Base-by-base conservation (phyloP, 2,888 invertebrate species). In the Synanthedon andrenaeformis region DNA sequence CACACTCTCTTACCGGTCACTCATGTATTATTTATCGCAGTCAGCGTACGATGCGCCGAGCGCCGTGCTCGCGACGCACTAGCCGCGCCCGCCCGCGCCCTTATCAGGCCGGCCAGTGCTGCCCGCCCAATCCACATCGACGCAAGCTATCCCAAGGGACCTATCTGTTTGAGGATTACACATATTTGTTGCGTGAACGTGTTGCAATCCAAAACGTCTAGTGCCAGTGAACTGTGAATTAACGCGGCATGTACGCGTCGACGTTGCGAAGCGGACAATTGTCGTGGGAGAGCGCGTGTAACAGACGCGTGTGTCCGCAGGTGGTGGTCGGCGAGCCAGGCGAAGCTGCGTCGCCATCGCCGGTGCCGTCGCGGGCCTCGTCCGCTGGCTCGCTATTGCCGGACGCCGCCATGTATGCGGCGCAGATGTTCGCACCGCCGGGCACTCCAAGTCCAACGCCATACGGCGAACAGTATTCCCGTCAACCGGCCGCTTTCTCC, bases 381-480 rank as follows among this genome's bases (percentile, higher is more conserved):
- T 86, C 86, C 41, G 84, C 85, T 55, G 86, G 86, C 70, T 87
- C 87, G 61, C 88, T 91, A 66, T 83, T 91, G 72, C 89, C 90
- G 64, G 91, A 90, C 83, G 85, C 90, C 60, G 89, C 90, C 59
- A 91, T 91, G 91, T 92, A 91, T 76, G 90, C 90, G 61, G 90
- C 91, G 66, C 92, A 92, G 80, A 91, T 92, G 85, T 92, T 91
- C 78, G 89, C 91, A 76, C 89, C 91, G 63, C 90, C 91, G 59
- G 91, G 91, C 67, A 90, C 91, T 53, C 91, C 92, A 57, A 91
- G 91, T 62, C 91, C 92, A 49, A 91, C 90, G 61, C 91, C 91
- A 49, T 89, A 89, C 68, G 88, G 78, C 69, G 88, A 80, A 60
- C 87, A 83, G 75, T 84, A 87, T 67, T 69, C 86, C 56, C 79